Conservation (phyloP, 2,888 invertebrate species). For the Glyphotaelius pellucidus region DNA sequence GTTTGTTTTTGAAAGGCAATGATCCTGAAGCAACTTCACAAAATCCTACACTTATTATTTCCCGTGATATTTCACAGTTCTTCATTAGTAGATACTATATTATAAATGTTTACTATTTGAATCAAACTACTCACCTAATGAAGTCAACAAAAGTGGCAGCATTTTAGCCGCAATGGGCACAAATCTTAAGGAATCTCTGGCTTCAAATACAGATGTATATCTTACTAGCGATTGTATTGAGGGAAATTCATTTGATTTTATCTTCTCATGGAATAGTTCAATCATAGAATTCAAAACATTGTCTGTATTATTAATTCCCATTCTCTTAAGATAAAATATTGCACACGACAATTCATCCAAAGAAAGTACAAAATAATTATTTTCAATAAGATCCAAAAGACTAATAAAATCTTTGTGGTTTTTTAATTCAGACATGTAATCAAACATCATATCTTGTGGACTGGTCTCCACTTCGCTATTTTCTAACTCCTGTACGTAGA, state of each 20-base stretch:
- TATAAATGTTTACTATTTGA: background rate
- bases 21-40: too few relatives aligned
- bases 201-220: constrained; percentile 17
- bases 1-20: too few relatives aligned
- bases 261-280: background rate
- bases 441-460: constrained; percentile 63
- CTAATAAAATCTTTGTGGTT: constrained; percentile 68
- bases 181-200: constrained; percentile 20
- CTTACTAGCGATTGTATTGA: constrained; percentile 36
- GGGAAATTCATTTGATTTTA: constrained; percentile 16
- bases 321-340: constrained; percentile 41
- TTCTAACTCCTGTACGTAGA: constrained; percentile 65
- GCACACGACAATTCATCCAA: constrained; percentile 34
- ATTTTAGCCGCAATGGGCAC: constrained; percentile 35
- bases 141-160: constrained; percentile 35
- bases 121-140: constrained; percentile 36
- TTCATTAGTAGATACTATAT: background rate
- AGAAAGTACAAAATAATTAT: background rate
- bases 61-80: too few relatives aligned
- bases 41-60: too few relatives aligned
- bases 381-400: constrained; percentile 18
- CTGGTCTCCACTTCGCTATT: constrained; percentile 52
- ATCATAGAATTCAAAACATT: constrained; percentile 34
- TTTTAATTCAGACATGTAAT: constrained; percentile 69
- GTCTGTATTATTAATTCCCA: constrained; percentile 34